These are phyloP conservation scores for Petaurus breviceps DNA, from an alignment of 2,113 vertebrate species.

Conservation along the genomic window DNA sequence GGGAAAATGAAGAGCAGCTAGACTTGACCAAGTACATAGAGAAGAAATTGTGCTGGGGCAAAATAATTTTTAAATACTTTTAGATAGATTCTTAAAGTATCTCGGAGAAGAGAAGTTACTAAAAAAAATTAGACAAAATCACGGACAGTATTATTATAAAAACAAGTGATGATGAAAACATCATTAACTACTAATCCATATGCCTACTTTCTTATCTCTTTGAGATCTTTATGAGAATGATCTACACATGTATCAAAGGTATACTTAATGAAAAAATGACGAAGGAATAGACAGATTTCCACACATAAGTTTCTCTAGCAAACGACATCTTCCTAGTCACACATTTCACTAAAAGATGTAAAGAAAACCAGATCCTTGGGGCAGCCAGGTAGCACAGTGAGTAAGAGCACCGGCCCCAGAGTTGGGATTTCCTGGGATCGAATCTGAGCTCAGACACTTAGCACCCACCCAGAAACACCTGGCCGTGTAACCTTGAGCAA, in stretches of 20 bases:
- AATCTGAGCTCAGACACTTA: no score
- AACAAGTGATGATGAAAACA: background rate
- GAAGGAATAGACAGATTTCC: background rate
- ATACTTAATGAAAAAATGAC: background rate
- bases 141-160: background rate
- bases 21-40: background rate
- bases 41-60: background rate
- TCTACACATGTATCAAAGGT: background rate
- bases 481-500: no score
- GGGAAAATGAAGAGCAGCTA: background rate
- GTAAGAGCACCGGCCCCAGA: no score
- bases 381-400: no score
- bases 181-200: background rate
- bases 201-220: background rate
- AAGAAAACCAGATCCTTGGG: no score
- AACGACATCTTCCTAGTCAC: background rate
- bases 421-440: no score
- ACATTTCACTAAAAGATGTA: background rate
- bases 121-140: background rate
- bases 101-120: background rate
- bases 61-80: background rate
- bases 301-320: background rate
- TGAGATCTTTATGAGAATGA: background rate
- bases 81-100: background rate
- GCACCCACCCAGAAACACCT: no score